Conservation (phyloP, 1,140 invertebrate species). For the Pogonognathellus flavescens region DNA sequence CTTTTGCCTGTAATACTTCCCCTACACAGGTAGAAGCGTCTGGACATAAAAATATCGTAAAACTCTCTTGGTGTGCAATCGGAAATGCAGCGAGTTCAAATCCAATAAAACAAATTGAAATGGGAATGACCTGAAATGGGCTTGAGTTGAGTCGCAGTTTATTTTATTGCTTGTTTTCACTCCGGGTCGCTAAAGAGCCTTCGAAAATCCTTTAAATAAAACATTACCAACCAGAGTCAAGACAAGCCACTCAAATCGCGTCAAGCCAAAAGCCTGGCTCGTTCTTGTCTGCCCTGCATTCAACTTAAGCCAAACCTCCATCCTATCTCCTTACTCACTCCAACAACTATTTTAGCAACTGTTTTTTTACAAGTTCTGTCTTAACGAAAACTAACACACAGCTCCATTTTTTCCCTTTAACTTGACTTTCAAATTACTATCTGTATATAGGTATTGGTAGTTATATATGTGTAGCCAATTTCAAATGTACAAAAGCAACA, state of each 20-base stretch:
- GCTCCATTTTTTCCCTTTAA: too few relatives aligned
- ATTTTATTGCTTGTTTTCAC: slow-evolving; percentile 47
- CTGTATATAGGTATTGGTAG: too few relatives aligned
- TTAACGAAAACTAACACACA: too few relatives aligned
- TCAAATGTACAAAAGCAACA: too few relatives aligned
- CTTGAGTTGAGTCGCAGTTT: slow-evolving; percentile 29
- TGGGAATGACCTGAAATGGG: slow-evolving; percentile 53
- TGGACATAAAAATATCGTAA: slow-evolving; percentile 47
- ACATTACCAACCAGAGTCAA: slow-evolving; percentile 8
- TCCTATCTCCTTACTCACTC: too few relatives aligned
- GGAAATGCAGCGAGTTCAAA: slow-evolving; percentile 34
- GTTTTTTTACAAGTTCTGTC: too few relatives aligned
- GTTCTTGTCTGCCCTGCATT: too few relatives aligned
- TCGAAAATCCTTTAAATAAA: slow-evolving; percentile 39
- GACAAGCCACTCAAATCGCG: not conserved
- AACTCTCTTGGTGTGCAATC: slow-evolving; percentile 33
- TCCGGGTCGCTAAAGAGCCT: slow-evolving; percentile 30
- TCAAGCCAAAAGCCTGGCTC: not conserved
- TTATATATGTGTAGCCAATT: too few relatives aligned
- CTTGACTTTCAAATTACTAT: too few relatives aligned
- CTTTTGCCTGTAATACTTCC: too few relatives aligned
- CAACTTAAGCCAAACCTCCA: too few relatives aligned
- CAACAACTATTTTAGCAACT: too few relatives aligned
- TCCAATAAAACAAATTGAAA: slow-evolving; percentile 53
- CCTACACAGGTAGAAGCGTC: not conserved